A percentile compares a stretch with the other conserved stretches of the same genome.
These are phyloP conservation scores for Apostichopus japonicus DNA, from an alignment of 35 echinoderm and acorn worm genomes.

Conservation along the genomic window DNA sequence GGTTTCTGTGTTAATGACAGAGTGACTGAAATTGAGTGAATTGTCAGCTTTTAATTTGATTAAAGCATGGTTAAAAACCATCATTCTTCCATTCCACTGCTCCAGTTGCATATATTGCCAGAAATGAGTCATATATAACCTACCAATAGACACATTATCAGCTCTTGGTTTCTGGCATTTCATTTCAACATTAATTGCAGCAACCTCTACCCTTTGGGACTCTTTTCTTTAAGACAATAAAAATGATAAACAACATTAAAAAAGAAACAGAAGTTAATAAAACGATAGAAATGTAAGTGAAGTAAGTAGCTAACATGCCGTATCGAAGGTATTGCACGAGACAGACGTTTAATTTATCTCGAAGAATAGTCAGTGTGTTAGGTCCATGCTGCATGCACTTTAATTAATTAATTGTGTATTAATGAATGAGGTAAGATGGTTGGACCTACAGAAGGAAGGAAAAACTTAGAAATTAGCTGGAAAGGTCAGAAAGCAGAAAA, in stretches of 20 bases:
- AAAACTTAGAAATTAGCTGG: too few relatives aligned
- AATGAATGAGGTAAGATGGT: too few relatives aligned
- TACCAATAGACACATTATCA: background rate
- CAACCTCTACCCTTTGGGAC: background rate
- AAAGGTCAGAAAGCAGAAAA: too few relatives aligned
- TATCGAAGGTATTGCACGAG: too few relatives aligned
- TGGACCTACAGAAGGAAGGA: too few relatives aligned
- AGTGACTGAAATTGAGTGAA: constrained; percentile 18
- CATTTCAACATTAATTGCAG: constrained; percentile 9
- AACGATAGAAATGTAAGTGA: background rate
- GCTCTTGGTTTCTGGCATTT: background rate
- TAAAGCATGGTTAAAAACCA: constrained; percentile 4
- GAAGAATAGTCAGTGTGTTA: too few relatives aligned
- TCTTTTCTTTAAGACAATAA: background rate
- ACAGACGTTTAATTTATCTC: too few relatives aligned
- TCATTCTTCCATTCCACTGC: constrained; percentile 1
- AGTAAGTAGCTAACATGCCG: too few relatives aligned
- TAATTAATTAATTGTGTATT: too few relatives aligned
- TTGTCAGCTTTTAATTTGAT: constrained; percentile 39
- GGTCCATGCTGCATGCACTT: too few relatives aligned
- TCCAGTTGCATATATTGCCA: constrained; percentile 5
- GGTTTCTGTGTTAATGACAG: constrained; percentile 19
- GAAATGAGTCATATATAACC: background rate
- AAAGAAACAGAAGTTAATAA: background rate
- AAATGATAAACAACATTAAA: background rate